Evolutionary conservation across 2,888 invertebrate genomes (phyloP), one percentile per base, ranked within the genome.

Genomic region (Stenchaetothrips biformis): DNA sequence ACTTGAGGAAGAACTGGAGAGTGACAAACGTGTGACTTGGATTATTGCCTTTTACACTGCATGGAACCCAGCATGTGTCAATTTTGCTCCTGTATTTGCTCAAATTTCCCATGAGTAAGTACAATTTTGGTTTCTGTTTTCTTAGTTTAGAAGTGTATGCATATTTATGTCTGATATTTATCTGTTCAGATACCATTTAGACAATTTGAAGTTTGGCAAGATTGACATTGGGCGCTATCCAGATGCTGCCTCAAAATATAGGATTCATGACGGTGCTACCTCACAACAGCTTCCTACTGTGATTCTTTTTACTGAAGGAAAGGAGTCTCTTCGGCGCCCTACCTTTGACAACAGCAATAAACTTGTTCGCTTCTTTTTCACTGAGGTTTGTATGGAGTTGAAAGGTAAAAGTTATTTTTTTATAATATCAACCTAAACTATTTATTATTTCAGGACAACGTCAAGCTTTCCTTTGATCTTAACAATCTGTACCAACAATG

Each of bases 21-120:
- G 91, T 7, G 93, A 96, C 84, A 93, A 91, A 83, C 88, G 89
- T 81, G 88, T 91, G 0, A 90, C 90, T 0, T 99, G 98, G 98
- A 84, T 99, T 0, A 90, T 99, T 0, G 93, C 96, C 82, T 94
- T 99, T 86, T 99, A 97, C 85, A 95, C 99, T 0, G 95, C 96
- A 0, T 99, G 99, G 99, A 98, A 97, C 86, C 98, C 99, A 3
- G 92, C 94, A 4, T 99, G 98, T 85, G 95, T 96, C 0, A 95
- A 93, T 86, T 96, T 98, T 85, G 96, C 98, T 0, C 95, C 97
- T 0, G 90, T 95, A 49, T 98, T 95, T 85, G 92, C 97, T 0
- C 93, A 96, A 85, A 87, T 98, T 0, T 97, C 97, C 0, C 91
- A 92, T 0, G 92, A 93, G 87, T 97, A 91, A 83, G 86, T 84